Evolutionary conservation across 2,888 invertebrate genomes (phyloP), one percentile per base, ranked within the genome.

Genomic region (Spodoptera exigua): DNA sequence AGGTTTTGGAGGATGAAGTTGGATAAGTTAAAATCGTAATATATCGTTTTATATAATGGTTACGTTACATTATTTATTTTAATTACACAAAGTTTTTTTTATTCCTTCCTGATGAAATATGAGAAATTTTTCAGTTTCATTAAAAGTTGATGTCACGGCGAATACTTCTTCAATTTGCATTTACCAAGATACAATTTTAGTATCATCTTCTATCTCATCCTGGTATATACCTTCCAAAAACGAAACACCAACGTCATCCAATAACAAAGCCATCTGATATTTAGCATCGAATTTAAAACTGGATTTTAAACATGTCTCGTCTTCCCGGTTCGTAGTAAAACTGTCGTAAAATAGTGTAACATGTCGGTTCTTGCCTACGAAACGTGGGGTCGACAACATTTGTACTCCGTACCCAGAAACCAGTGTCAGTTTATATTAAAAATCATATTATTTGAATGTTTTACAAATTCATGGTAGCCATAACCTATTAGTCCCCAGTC

Each of bases 271-370:
- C 58, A 70, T 71, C 52, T 60, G 58, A 60, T 77, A 68, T 79
- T 75, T 68, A 76, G 73, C 77, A 77, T 76, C 52, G 61, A 82
- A 74, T 79, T 80, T 76, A 59, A 69, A 71, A 55, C 54, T 57
- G 69, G 65, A 76, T 76, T 81, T 78, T 76, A 80, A 75, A 74
- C 72, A 70, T 59, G 65, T 56, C 52, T 48, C 44, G 37, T 41
- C 57, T 54, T 44, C 49, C 41, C 41, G 74, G 82, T 86, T 86
- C 79, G 87, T 79, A 84, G 86, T 87, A 87, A 87, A 87, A 86
- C 43, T 70, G 70, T 61, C 81, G 80, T 87, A 87, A 87, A 86
- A 78, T 78, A 62, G 74, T 67, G 71, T 66, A 78, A 83, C 81
- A 79, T 78, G 78, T 74, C 59, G 68, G 57, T 66, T 72, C 17